Evolutionary conservation across 2,888 invertebrate genomes (phyloP), one percentile per base, ranked within the genome.

Genomic region (Andrena flavipes): DNA sequence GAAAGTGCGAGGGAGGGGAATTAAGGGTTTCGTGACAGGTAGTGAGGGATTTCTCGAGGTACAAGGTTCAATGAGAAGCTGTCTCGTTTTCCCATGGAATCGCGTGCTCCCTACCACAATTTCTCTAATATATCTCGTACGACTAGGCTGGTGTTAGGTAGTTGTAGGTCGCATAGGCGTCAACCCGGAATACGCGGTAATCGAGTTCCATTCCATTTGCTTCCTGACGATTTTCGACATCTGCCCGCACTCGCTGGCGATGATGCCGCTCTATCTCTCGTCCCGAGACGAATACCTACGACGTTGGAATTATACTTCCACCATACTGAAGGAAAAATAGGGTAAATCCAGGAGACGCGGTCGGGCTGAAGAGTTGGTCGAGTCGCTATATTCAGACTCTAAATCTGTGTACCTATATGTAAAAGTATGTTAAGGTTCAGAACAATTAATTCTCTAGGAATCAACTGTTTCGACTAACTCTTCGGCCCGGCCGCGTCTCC

Each of bases 161-260:
- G 49, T 13, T 68, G 42, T 64, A 80, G 26, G 63, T 68, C 30
- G 62, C 59, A 33, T 30, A 54, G 20, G 56, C 71, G 75, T 82
- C 75, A 80, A 68, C 42, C 64, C 56, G 42, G 75, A 68, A 64
- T 71, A 75, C 49, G 59, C 67, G 26, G 75, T 72, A 82, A 82
- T 80, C 82, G 75, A 60, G 63, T 75, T 82, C 67, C 51, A 80
- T 82, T 82, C 63, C 68, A 29, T 20, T n/a, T 42, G 30, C 42
- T 75, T 80, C 49, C 63, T 71, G 33, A 49, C 29, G 62, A 26
- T 75, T 75, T 65, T 80, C 80, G 70, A 70, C 70, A 59, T 48
- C 42, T 30, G 49, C 67, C 33, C 49, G n/a, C 59, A 30, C 10
- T n/a, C 48, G 48, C 29, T 13, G 20, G 0, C 10, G 56, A 23